Conservation (phyloP, 2,113 vertebrate genomes). For the Oxygymnocypris stewartii region DNA sequence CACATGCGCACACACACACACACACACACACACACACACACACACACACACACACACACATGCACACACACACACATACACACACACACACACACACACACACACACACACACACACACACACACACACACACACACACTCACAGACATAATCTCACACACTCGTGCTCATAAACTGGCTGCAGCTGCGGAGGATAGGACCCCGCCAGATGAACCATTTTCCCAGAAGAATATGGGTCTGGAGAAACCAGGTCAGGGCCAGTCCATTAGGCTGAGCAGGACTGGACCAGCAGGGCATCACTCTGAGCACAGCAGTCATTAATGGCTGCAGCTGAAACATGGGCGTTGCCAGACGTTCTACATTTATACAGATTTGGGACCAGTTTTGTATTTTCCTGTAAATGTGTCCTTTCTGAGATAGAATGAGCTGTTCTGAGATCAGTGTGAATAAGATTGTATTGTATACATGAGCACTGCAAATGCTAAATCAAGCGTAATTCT, state of each 20-base stretch:
- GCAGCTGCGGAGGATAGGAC: slow-evolving; percentile 51
- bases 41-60: no score
- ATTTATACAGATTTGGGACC: slow-evolving; percentile 22
- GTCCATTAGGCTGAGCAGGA: slow-evolving; percentile 52
- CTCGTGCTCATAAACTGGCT: not conserved
- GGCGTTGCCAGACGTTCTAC: slow-evolving; percentile 17
- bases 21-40: no score
- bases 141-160: slow-evolving; percentile 38
- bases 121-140: not conserved
- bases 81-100: no score
- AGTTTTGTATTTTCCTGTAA: slow-evolving; percentile 20
- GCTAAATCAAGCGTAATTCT: not conserved
- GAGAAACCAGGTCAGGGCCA: slow-evolving; percentile 46
- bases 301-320: slow-evolving; percentile 49
- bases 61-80: no score
- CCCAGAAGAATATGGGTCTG: slow-evolving; percentile 47
- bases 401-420: not conserved
- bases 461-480: not conserved
- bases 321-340: slow-evolving; percentile 41
- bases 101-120: no score
- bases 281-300: slow-evolving; percentile 51
- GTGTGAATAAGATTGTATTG: not conserved
- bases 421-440: not conserved
- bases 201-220: slow-evolving; percentile 56
- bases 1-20: no score